Evolutionary conservation across 2,888 invertebrate species (phyloP).

Genomic region (Drosophila seclusa): DNA sequence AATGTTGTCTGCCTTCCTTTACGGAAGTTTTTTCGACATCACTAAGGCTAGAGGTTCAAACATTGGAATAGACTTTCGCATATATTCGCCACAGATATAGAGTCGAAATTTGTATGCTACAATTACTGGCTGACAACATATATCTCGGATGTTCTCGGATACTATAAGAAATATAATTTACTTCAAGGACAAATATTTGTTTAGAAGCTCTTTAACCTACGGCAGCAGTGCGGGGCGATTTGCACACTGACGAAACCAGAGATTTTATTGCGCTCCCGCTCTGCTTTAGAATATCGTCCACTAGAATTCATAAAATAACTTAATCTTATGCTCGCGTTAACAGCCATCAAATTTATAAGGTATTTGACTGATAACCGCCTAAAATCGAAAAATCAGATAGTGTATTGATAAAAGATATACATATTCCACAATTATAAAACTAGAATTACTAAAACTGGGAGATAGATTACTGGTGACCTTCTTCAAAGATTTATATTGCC

Average conservation of each 20-base stretch:
- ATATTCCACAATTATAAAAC: not conserved
- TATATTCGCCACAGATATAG: not conserved
- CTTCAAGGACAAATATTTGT: not conserved
- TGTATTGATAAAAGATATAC: not conserved
- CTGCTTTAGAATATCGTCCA: not conserved
- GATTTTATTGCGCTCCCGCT: not conserved
- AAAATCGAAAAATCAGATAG: too few relatives aligned
- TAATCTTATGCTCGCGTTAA: not conserved
- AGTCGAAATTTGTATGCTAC: not conserved
- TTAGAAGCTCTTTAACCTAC: not conserved
- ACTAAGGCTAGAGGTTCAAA: not conserved
- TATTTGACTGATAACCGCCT: too few relatives aligned
- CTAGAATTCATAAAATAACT: not conserved
- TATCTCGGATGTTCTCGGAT: not conserved
- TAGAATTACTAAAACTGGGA: too few relatives aligned
- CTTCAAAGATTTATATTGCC: not conserved
- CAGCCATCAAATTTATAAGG: not conserved
- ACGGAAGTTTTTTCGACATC: not conserved
- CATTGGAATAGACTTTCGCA: not conserved
- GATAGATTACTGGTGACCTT: not conserved
- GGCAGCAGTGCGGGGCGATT: not conserved
- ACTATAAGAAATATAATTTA: not conserved
- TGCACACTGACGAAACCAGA: not conserved
- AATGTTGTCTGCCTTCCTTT: not conserved
- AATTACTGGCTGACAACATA: not conserved